Conservation (phyloP, 2,797 vertebrate genomes). For the Octomys mimax region DNA sequence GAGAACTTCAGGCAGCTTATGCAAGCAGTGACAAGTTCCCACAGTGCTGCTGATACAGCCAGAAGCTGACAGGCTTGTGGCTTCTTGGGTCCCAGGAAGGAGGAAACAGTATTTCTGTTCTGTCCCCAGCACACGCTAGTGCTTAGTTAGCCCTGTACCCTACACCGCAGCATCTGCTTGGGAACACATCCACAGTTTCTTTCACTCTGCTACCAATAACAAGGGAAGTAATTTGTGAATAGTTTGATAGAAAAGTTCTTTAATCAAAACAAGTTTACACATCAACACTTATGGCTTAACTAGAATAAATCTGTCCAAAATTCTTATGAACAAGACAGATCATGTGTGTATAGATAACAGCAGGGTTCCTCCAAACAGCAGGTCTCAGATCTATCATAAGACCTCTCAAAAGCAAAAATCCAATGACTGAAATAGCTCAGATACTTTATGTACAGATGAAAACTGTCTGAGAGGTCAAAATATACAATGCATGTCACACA, state of each 20-base stretch:
- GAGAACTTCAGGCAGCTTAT: not conserved
- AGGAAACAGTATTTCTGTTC: not conserved
- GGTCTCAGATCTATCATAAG: slow-evolving; percentile 52
- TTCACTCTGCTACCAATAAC: slow-evolving; percentile 42
- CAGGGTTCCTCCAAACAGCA: slow-evolving; percentile 64
- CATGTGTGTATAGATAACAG: slow-evolving; percentile 40
- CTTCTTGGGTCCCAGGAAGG: not conserved
- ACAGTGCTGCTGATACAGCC: not conserved
- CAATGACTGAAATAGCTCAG: slow-evolving; percentile 56
- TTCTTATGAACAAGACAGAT: slow-evolving; percentile 71
- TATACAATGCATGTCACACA: slow-evolving; percentile 61
- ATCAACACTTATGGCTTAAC: slow-evolving; percentile 81
- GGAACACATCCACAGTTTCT: slow-evolving; percentile 35
- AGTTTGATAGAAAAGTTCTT: slow-evolving; percentile 81
- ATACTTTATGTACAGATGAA: slow-evolving; percentile 54
- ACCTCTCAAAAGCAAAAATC: slow-evolving; percentile 65
- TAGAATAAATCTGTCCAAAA: slow-evolving; percentile 77
- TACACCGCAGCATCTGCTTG: not conserved
- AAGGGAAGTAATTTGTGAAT: slow-evolving; percentile 74
- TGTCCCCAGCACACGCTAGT: not conserved
- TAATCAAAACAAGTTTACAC: slow-evolving; percentile 84
- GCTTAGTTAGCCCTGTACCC: not conserved
- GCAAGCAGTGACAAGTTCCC: not conserved
- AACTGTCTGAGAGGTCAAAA: slow-evolving; percentile 46
- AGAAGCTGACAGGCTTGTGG: not conserved